These are phyloP conservation scores for Bombus soroeensis DNA, from an alignment of 1,140 invertebrate genomes.

Conservation along the genomic window DNA sequence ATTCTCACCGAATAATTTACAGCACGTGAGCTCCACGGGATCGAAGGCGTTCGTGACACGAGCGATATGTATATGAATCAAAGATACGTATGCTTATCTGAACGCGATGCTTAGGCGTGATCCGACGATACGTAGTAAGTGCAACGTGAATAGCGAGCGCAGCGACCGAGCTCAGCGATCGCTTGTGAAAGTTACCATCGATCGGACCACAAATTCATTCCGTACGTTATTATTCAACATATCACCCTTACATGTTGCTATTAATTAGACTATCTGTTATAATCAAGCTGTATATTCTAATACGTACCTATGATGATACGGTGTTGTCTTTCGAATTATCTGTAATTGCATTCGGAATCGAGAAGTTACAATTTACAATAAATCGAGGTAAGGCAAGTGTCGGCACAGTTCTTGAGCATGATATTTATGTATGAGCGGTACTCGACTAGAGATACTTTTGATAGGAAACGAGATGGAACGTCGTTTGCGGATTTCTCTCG, in stretches of 20 bases:
- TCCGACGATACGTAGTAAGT: constrained; percentile 30
- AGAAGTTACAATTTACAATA: not conserved
- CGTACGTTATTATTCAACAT: not conserved
- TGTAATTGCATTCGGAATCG: not conserved
- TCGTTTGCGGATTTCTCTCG: not conserved
- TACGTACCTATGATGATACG: not conserved
- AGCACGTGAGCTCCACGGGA: constrained; percentile 67
- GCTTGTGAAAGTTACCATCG: constrained; percentile 37
- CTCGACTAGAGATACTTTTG: not conserved
- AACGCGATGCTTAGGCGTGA: constrained; percentile 32
- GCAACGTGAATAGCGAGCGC: constrained; percentile 16
- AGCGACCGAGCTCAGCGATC: not conserved
- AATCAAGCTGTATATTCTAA: not conserved
- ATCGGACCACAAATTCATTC: constrained; percentile 28
- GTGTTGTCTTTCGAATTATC: not conserved
- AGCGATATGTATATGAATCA: constrained; percentile 60
- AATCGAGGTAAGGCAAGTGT: not conserved
- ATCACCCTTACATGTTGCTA: not conserved
- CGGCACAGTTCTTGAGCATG: not conserved
- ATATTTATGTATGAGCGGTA: not conserved
- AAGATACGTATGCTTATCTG: constrained; percentile 50
- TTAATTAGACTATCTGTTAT: constrained; percentile 6
- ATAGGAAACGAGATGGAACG: not conserved
- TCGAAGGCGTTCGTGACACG: constrained; percentile 63
- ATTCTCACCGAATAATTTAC: constrained; percentile 70